A percentile compares a stretch with the other conserved stretches of the same genome.
These are phyloP conservation scores for Tyrophagus putrescentiae DNA, from an alignment of 1,140 invertebrate species.

Conservation along the genomic window DNA sequence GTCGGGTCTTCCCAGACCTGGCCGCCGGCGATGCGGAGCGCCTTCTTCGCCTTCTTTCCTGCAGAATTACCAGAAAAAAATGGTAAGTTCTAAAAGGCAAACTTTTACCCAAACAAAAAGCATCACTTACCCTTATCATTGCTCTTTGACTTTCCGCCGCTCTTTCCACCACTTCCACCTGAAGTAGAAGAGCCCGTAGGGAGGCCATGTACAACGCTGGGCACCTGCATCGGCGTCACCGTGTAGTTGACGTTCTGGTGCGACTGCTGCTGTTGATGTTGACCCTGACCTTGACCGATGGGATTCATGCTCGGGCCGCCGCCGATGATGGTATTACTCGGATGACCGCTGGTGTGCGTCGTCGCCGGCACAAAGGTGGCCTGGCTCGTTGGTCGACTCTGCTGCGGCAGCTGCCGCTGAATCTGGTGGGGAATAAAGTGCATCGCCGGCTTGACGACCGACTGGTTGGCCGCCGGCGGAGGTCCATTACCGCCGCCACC, in stretches of 20 bases:
- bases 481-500: not conserved
- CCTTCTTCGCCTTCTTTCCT: slow-evolving; percentile 54
- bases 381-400: not conserved
- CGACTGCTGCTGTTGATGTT: slow-evolving; percentile 4
- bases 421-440: slow-evolving; percentile 28
- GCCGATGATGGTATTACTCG: not conserved
- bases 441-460: not conserved
- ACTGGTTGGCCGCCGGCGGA: not conserved
- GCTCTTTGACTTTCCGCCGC: not conserved
- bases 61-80: not conserved
- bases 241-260: slow-evolving; percentile 14
- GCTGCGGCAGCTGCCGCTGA: slow-evolving; percentile 25
- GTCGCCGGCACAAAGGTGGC: slow-evolving; percentile 3
- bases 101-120: not conserved
- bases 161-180: not conserved
- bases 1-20: slow-evolving; percentile 79
- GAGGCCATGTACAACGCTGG: not conserved
- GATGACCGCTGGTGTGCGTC: too few species aligned
- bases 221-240: slow-evolving; percentile 20
- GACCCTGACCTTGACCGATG: not conserved
- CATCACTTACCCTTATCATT: not conserved
- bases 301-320: not conserved
- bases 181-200: slow-evolving; percentile 7
- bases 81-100: not conserved
- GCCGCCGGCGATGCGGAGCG: slow-evolving; percentile 76